Evolutionary conservation across 2,113 vertebrate genomes (phyloP), one percentile per base, ranked within the genome.

Genomic region (Poeciliopsis retropinna): DNA sequence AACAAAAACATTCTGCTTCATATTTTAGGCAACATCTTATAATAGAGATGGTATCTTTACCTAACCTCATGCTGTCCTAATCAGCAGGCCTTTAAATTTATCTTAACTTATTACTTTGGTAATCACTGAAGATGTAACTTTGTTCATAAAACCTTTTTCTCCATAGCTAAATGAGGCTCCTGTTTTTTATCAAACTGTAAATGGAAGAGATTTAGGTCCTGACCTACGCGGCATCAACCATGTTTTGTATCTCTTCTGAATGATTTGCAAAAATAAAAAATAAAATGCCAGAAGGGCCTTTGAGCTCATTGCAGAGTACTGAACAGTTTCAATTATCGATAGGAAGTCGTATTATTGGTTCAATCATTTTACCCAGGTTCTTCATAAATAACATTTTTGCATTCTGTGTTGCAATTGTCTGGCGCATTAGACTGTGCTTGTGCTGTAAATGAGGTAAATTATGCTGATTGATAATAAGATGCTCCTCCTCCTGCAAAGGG

Each of bases 401-500:
- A 32, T 57, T 65, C 10, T 61, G 63, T 32, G 57, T 1, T 19
- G 12, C 60, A 34, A 76, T 63, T 39, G 39, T 28, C 41, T 63
- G 51, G 51, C 30, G 64, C 60, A n/a, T 22, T 27, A 28, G 51
- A 75, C 72, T 30, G 30, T 30, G 8, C 13, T 63, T 66, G 51
- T 60, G 25, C 28, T 64, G n/a, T 41, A 51, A 78, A 75, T 74
- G 34, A 74, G 60, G 39, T 67, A 63, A 72, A 84, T 77, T 70
- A 83, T 67, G 72, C 66, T 72, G 34, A 71, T 72, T 74, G 44
- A 63, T 77, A 63, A 67, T 51, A 70, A 80, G 69, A 66, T 73
- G 22, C 27, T 31, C 62, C 60, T 41, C 64, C 75, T 73, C 71
- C 69, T 82, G 57, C 28, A 13, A 47, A 68, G 60, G 70, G 31